Base-by-base conservation (phyloP, 2,797 vertebrate genomes). In the Pseudochromis fuscus region DNA sequence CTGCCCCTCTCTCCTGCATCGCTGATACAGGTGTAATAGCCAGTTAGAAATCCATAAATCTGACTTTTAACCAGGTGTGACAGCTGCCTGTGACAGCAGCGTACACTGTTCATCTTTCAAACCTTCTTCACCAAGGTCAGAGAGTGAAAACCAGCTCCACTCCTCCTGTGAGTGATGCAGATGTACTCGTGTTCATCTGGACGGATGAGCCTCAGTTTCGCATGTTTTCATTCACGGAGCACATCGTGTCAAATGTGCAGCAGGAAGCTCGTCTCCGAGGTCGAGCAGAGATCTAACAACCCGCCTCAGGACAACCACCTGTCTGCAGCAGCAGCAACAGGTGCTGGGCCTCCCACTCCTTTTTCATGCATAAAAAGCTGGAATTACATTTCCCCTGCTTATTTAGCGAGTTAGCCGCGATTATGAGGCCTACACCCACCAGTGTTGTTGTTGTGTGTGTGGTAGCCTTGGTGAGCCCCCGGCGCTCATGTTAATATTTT, bases 251-350 rank as follows among this genome's bases (percentile, higher is more conserved):
- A 30, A 12, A 10, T 68, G 64, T 57, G 44, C 42, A 33, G 28
- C 44, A 51, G 49, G 33, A 45, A 23, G 37, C 61, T 62, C 19
- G 11, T 33, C 48, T 44, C 35, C 37, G 33, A 2, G 31, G 50
- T 57, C 53, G 65, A 50, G 49, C 56, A 30, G 6, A 0, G n/a
- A 28, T 53, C 49, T n/a, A 30, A 48, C 61, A 57, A 50, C 27
- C 66, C 30, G 53, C 40, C 63, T 38, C 33, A 24, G 31, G 73
- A 52, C 42, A 44, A 28, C 46, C 62, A 49, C 38, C 62, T 76
- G 68, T 50, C 48, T 38, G 49, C 46, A 45, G 18, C 2, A 40
- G n/a, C 35, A 46, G 45, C 60, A 45, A 62, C 58, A 68, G 59
- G 67, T 72, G 30, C 7, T 12, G 28, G 8, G 10, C 13, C 7